Conservation (phyloP, 92 coral and sea anemone species). For the Porites divaricata region DNA sequence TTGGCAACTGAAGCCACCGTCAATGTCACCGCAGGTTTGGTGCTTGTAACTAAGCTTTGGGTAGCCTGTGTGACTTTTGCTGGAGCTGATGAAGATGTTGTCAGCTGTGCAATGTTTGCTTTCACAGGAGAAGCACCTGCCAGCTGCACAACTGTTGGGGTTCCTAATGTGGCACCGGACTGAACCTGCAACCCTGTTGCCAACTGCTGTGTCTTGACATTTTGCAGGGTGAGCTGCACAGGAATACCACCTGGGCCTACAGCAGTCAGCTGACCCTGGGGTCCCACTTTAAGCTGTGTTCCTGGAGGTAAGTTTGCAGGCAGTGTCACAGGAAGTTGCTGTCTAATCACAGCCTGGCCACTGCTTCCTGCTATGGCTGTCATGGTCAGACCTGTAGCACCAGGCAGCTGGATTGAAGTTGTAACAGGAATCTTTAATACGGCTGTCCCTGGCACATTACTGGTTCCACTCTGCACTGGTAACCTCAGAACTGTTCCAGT, state of each 20-base stretch:
- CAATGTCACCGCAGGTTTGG: constrained; percentile 37
- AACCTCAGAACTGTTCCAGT: constrained; percentile 63
- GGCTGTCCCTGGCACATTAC: constrained; percentile 53
- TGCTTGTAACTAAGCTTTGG: constrained; percentile 14
- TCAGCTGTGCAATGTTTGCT: constrained; percentile 43
- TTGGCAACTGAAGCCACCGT: constrained; percentile 26
- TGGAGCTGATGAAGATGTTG: constrained; percentile 29
- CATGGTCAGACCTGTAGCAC: constrained; percentile 30
- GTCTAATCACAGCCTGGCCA: constrained; percentile 56
- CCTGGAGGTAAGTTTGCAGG: constrained; percentile 82
- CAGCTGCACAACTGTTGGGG: constrained; percentile 57
- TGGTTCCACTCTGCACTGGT: constrained; percentile 63
- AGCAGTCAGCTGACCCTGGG: constrained; percentile 86
- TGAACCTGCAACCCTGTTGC: constrained; percentile 73
- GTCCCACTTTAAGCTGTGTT: constrained; percentile 86
- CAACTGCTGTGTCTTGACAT: constrained; percentile 68
- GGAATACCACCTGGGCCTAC: constrained; percentile 92
- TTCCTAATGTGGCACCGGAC: constrained; percentile 59
- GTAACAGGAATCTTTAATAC: constrained; percentile 64
- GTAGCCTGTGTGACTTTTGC: constrained; percentile 20
- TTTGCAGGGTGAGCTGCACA: constrained; percentile 80
- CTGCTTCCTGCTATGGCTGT: constrained; percentile 42
- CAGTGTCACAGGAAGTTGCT: constrained; percentile 76
- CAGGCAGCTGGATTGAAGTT: constrained; percentile 48
- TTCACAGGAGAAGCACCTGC: constrained; percentile 51